phyloP scores from a whole-genome alignment of 2,113 vertebrate species.

The human (Homo sapiens) region GRCh38 chr14:95680001-95680500 shows the following conservation, averaged over 20 bases:
- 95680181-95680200: rapidly evolving
- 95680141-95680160: neutral
- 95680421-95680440: too few relatives aligned
- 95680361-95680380: too few relatives aligned
- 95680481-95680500: neutral
- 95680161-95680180: neutral
- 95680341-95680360: too few relatives aligned
- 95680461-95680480: too few relatives aligned
- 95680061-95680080: neutral
- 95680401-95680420: too few relatives aligned
- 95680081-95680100: too few relatives aligned
- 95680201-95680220: neutral
- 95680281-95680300: too few relatives aligned
- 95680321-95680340: too few relatives aligned
- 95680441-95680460: too few relatives aligned
- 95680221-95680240: neutral
- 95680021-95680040: neutral
- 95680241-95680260: neutral
- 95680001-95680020: neutral
- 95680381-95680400: too few relatives aligned
- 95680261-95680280: neutral
- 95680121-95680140: neutral
- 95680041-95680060: neutral
- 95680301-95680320: too few relatives aligned
- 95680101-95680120: too few relatives aligned